Evolutionary conservation across 2,888 invertebrate species (phyloP).

Genomic region (Drosophila conformis): DNA sequence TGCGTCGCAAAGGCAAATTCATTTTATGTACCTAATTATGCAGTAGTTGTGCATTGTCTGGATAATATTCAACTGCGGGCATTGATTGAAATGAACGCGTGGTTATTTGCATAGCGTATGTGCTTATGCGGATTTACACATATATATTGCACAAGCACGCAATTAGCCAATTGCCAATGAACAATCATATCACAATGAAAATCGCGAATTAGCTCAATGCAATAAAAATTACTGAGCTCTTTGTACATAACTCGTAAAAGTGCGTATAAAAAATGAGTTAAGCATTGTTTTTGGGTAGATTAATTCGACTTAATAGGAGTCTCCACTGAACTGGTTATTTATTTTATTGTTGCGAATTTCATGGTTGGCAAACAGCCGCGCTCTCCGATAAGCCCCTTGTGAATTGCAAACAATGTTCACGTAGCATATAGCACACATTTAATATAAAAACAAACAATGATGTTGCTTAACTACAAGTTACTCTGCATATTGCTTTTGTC

Average conservation of each 20-base stretch:
- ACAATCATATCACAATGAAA: not conserved
- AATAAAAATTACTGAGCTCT: not conserved
- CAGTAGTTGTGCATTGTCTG: not conserved
- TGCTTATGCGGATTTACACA: not conserved
- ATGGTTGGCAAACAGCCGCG: slow-evolving; percentile 41
- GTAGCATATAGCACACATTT: slow-evolving; percentile 24
- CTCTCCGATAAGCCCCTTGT: slow-evolving; percentile 41
- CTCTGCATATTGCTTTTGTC: not conserved
- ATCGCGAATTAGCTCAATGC: not conserved
- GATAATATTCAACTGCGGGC: not conserved
- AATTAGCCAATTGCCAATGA: not conserved
- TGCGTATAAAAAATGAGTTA: not conserved
- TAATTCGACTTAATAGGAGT: slow-evolving; percentile 16
- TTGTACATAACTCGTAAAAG: not conserved
- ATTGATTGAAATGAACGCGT: not conserved
- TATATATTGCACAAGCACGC: not conserved
- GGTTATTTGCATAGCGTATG: too few species aligned
- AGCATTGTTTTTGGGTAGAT: not conserved
- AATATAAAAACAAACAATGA: slow-evolving; percentile 40
- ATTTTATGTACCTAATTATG: not conserved
- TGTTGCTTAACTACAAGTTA: slow-evolving; percentile 5
- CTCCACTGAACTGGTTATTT: slow-evolving; percentile 24
- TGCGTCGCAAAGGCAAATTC: not conserved
- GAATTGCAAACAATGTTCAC: slow-evolving; percentile 42
- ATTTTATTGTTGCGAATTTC: slow-evolving; percentile 54